phyloP scores from a whole-genome alignment of 2,113 vertebrate species.

The Lepisosteus osseus region DNA sequence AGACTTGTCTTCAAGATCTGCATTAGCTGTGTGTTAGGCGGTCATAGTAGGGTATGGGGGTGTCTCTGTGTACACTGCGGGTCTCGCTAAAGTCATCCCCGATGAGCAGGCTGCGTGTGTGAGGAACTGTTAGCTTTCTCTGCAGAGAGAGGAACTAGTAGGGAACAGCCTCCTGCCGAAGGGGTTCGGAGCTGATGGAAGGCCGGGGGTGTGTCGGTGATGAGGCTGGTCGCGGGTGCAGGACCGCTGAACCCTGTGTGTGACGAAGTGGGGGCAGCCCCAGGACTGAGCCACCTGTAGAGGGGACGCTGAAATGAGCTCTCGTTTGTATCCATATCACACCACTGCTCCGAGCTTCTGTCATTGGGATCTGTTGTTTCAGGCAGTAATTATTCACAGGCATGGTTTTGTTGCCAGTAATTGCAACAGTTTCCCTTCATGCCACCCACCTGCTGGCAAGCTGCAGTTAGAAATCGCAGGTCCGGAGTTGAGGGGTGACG shows the following conservation, averaged over 20 bases:
- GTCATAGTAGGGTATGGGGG: not conserved
- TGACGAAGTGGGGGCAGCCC: not conserved
- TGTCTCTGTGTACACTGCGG: constrained; percentile 15
- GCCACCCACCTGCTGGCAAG: constrained; percentile 65
- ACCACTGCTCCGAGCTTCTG: no score
- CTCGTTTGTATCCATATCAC: no score
- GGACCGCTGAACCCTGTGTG: not conserved
- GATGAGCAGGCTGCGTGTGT: constrained; percentile 26
- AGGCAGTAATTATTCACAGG: no score
- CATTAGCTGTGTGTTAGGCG: not conserved
- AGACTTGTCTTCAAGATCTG: not conserved
- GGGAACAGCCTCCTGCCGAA: constrained; percentile 28
- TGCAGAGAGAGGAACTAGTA: constrained; percentile 41
- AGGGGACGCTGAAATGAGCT: no score
- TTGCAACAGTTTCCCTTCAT: no score
- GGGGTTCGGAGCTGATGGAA: constrained; percentile 52
- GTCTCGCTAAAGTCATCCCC: constrained; percentile 24
- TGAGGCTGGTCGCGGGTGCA: not conserved
- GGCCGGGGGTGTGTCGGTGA: constrained; percentile 2
- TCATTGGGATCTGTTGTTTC: no score
- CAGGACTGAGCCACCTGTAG: no score
- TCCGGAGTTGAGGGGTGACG: constrained; percentile 63
- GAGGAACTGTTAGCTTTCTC: not conserved
- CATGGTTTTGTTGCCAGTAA: no score
- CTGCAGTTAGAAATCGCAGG: constrained; percentile 46